phyloP scores from a whole-genome alignment of 1,140 invertebrate species.

The Drosophila gunungcola region DNA sequence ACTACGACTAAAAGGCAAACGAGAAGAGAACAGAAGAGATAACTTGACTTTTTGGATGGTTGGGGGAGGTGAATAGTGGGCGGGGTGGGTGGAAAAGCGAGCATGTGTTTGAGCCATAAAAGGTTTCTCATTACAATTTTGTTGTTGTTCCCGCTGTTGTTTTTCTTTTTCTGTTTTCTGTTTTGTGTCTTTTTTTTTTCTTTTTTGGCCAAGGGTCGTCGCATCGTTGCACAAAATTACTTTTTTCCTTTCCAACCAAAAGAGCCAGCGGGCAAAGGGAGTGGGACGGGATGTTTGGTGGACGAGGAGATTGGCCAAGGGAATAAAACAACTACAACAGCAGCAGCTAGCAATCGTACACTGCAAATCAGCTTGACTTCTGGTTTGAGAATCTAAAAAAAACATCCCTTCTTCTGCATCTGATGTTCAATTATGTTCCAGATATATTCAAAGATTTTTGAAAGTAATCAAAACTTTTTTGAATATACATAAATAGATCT shows the following conservation, averaged over 20 bases:
- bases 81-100: slow-evolving; percentile 53
- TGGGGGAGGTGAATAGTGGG: not conserved
- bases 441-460: no score
- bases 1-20: slow-evolving; percentile 54
- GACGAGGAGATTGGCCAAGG: slow-evolving; percentile 9
- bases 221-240: slow-evolving; percentile 80
- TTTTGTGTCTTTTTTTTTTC: slow-evolving; percentile 33
- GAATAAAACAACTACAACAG: slow-evolving; percentile 17
- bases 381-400: not conserved
- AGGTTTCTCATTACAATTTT: slow-evolving; percentile 77
- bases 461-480: no score
- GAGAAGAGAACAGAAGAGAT: slow-evolving; percentile 36
- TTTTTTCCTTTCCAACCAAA: slow-evolving; percentile 46
- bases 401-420: not conserved
- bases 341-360: slow-evolving; percentile 7
- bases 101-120: slow-evolving; percentile 78
- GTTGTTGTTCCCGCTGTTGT: slow-evolving; percentile 50
- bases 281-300: not conserved
- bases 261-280: slow-evolving; percentile 17
- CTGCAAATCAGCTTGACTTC: not conserved
- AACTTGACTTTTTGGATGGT: slow-evolving; percentile 21
- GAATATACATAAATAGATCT: no score
- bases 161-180: slow-evolving; percentile 38
- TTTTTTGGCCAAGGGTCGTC: slow-evolving; percentile 75
- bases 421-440: no score